These are phyloP conservation scores for Origma solitaria DNA, from an alignment of 2,113 vertebrate genomes.

Conservation along the genomic window DNA sequence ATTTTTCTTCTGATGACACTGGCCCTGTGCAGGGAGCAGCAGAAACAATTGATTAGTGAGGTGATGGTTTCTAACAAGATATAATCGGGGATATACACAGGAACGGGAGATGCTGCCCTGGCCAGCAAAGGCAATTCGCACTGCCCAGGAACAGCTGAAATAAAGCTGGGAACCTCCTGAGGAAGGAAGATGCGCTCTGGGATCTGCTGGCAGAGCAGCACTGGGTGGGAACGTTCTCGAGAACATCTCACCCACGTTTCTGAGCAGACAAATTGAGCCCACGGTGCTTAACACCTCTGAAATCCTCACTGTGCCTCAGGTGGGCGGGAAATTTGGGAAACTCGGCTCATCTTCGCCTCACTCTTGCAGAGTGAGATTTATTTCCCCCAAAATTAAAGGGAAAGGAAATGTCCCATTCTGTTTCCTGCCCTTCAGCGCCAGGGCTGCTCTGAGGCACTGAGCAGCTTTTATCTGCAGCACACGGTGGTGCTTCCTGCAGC, in stretches of 20 bases:
- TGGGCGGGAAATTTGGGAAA: not conserved
- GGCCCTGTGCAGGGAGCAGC: not conserved
- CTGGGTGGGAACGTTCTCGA: not conserved
- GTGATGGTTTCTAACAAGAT: not conserved
- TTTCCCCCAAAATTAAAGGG: not conserved
- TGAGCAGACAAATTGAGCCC: not conserved
- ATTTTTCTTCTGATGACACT: not conserved
- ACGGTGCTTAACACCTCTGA: not conserved
- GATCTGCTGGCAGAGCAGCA: not conserved
- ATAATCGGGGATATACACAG: not conserved
- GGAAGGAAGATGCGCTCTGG: too few relatives aligned
- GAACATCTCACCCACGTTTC: not conserved
- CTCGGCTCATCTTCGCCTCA: not conserved
- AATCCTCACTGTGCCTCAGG: not conserved
- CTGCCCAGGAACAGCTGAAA: too few relatives aligned
- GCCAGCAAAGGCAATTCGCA: not conserved
- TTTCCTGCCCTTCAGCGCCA: not conserved
- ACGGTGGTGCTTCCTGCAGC: not conserved
- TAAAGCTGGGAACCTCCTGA: not conserved
- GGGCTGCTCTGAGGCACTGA: too few relatives aligned
- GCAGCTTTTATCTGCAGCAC: not conserved
- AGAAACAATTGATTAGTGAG: not conserved
- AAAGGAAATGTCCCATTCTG: accelerated
- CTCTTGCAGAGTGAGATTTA: not conserved
- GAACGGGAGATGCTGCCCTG: not conserved